phyloP scores from a whole-genome alignment of 2,888 invertebrate species.

The Tineola bisselliella region DNA sequence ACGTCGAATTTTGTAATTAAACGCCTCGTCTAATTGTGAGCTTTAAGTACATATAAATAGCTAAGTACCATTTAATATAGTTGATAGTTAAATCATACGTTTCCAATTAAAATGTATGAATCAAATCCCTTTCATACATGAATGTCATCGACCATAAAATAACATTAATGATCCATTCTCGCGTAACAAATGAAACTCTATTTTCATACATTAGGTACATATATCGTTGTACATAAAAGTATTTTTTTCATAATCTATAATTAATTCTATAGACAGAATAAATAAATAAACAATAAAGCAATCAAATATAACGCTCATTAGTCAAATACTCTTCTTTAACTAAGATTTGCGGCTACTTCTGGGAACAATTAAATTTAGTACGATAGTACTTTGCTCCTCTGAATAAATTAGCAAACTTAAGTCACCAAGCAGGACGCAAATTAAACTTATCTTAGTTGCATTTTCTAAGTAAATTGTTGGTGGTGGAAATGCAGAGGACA shows the following conservation, averaged over 20 bases:
- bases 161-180: too few species aligned
- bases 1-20: conserved; percentile 63
- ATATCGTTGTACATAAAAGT: too few species aligned
- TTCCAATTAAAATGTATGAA: too few species aligned
- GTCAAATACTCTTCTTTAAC: conserved; percentile 48
- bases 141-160: too few species aligned
- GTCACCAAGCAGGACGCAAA: conserved; percentile 20
- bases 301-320: background rate
- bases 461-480: background rate
- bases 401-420: conserved; percentile 49
- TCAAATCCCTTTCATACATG: too few species aligned
- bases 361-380: conserved; percentile 60
- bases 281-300: background rate
- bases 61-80: too few species aligned
- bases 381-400: conserved; percentile 36
- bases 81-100: too few species aligned
- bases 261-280: too few species aligned
- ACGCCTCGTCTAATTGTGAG: conserved; percentile 61
- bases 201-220: too few species aligned
- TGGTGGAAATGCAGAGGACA: background rate
- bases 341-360: conserved; percentile 54
- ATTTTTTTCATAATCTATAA: too few species aligned
- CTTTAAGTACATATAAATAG: conserved; percentile 27
- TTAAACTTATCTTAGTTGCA: background rate
- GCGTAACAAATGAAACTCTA: too few species aligned